Evolutionary conservation across 2,113 vertebrate genomes (phyloP).

Genomic region (Muntiacus muntjak): DNA sequence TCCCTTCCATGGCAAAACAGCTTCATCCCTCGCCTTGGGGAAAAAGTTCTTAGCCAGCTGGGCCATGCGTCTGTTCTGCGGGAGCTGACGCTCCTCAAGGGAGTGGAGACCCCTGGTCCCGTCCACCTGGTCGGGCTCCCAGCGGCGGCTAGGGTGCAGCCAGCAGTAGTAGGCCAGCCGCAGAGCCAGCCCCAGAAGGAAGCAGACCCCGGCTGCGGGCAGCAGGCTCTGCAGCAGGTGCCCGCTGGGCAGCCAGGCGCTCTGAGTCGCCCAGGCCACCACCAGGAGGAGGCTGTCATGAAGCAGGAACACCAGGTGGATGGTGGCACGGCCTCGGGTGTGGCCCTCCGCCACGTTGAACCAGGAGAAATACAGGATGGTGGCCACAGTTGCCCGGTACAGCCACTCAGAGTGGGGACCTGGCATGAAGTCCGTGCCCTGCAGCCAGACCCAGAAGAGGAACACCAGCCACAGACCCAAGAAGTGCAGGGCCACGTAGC

Average conservation of each 20-base stretch:
- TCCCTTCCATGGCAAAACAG: background rate
- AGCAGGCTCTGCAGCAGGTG: slow-evolving; percentile 63
- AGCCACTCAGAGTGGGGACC: slow-evolving; percentile 82
- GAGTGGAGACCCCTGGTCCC: rapidly evolving
- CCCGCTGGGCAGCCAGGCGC: slow-evolving; percentile 59
- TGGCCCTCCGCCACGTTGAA: slow-evolving; percentile 89
- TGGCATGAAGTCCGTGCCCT: slow-evolving; percentile 92
- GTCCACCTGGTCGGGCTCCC: slow-evolving; percentile 53
- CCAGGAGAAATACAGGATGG: slow-evolving; percentile 98
- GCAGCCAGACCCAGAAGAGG: slow-evolving; percentile 87
- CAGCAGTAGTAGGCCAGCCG: slow-evolving; percentile 87
- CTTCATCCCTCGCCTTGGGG: background rate
- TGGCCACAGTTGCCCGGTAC: slow-evolving; percentile 87
- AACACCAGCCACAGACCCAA: slow-evolving; percentile 83
- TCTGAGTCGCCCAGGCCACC: slow-evolving; percentile 80
- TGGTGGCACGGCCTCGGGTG: slow-evolving; percentile 83
- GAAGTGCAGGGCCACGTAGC: slow-evolving; percentile 83
- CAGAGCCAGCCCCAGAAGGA: slow-evolving; percentile 84
- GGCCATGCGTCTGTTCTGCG: slow-evolving; percentile 64
- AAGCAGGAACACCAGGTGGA: slow-evolving; percentile 88
- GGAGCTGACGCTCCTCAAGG: rapidly evolving
- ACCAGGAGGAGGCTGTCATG: slow-evolving; percentile 84
- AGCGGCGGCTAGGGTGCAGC: slow-evolving; percentile 83
- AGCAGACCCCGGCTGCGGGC: slow-evolving; percentile 64
- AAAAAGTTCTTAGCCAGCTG: slow-evolving; percentile 66